Evolutionary conservation across 2,888 invertebrate species (phyloP).

Genomic region (Clistopyga incitator): DNA sequence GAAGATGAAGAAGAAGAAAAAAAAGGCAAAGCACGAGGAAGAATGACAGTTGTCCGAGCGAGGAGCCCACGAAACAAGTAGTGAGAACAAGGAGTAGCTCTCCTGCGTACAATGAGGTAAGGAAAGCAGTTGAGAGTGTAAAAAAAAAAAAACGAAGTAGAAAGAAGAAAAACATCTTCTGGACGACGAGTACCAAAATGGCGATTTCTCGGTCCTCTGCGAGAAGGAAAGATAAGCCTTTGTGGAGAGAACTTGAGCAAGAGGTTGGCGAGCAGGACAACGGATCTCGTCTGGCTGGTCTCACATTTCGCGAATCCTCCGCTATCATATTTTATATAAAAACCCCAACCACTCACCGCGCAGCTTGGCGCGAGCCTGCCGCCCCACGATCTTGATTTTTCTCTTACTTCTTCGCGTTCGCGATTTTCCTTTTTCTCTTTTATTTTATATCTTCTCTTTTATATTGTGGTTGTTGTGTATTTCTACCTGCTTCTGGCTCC

Average conservation of each 20-base stretch:
- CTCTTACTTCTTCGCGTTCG: conserved; percentile 56
- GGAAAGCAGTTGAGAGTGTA: conserved; percentile 58
- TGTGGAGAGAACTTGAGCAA: conserved; percentile 71
- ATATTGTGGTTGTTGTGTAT: conserved; percentile 35
- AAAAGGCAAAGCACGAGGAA: conserved; percentile 31
- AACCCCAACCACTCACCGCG: conserved; percentile 39
- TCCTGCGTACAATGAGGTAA: conserved; percentile 53
- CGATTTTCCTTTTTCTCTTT: background rate
- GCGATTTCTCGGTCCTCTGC: conserved; percentile 65
- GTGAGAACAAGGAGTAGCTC: conserved; percentile 67
- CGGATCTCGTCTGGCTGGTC: conserved; percentile 77
- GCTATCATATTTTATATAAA: conserved; percentile 81
- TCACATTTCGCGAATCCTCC: conserved; percentile 82
- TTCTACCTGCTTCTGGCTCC: conserved; percentile 49
- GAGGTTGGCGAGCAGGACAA: conserved; percentile 69
- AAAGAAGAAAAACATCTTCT: no score
- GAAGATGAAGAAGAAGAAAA: conserved; percentile 31
- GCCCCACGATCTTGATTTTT: conserved; percentile 70
- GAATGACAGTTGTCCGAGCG: conserved; percentile 70
- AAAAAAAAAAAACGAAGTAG: conserved; percentile 56
- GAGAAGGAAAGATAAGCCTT: conserved; percentile 81
- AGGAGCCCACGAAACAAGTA: conserved; percentile 60
- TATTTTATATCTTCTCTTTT: conserved; percentile 63
- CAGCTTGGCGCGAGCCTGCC: conserved; percentile 23
- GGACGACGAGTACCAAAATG: conserved; percentile 76